These are phyloP conservation scores for Tinamus guttatus DNA, from an alignment of 2,113 vertebrate genomes.

Conservation along the genomic window DNA sequence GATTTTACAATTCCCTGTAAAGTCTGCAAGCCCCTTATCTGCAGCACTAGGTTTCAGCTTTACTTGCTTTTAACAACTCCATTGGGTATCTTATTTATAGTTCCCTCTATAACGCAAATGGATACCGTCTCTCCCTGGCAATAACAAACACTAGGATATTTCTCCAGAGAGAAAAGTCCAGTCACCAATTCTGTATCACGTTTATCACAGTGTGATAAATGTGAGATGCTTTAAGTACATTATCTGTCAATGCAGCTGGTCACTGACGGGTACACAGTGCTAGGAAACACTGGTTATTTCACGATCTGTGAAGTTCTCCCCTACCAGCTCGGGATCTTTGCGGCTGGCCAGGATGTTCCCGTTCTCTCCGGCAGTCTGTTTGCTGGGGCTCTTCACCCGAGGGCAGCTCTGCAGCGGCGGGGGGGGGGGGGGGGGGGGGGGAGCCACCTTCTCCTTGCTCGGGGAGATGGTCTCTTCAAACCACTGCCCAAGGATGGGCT, in stretches of 20 bases:
- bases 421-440: constrained; percentile 90
- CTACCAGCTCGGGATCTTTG: constrained; percentile 96
- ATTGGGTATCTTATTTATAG: neutral
- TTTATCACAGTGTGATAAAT: rapidly evolving
- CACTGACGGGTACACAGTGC: neutral
- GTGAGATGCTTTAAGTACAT: too few species aligned
- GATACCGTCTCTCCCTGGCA: neutral
- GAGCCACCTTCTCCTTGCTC: constrained; percentile 94
- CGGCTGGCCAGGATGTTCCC: constrained; percentile 97
- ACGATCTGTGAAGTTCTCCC: constrained; percentile 11
- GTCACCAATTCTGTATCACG: neutral
- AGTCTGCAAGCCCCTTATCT: neutral
- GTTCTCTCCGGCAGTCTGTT: constrained; percentile 90
- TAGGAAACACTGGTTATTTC: neutral
- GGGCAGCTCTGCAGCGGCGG: constrained; percentile 94
- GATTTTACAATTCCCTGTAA: neutral
- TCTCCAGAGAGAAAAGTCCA: neutral
- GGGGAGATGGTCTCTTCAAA: constrained; percentile 99
- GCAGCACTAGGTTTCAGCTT: constrained; percentile 1
- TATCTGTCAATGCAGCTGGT: neutral
- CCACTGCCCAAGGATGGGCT: constrained; percentile 98
- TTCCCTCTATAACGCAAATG: neutral
- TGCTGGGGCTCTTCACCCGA: constrained; percentile 93
- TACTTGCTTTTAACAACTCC: neutral
- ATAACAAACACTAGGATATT: neutral